These are phyloP conservation scores for Stictonetta naevosa DNA, from an alignment of 2,113 vertebrate species.

Conservation along the genomic window DNA sequence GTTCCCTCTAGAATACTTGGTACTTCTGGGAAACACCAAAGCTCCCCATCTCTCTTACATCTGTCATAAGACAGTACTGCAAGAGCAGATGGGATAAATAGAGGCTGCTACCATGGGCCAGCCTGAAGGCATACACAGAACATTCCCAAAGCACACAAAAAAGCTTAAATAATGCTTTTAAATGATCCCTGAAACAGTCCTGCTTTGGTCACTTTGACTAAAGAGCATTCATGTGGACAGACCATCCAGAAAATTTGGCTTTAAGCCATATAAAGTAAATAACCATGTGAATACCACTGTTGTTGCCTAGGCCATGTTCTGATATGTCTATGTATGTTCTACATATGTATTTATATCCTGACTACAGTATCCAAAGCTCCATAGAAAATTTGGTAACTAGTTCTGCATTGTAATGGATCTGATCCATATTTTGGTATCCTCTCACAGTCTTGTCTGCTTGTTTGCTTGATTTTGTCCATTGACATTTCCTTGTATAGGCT, in stretches of 20 bases:
- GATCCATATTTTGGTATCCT: background rate
- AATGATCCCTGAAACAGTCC: rapidly evolving
- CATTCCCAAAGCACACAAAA: background rate
- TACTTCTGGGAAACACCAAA: background rate
- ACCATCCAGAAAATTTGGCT: background rate
- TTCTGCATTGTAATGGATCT: background rate
- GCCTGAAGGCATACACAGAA: background rate
- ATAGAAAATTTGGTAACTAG: background rate
- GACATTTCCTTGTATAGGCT: background rate
- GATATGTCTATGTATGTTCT: background rate
- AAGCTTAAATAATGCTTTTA: background rate
- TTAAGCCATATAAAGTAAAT: background rate
- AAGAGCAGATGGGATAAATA: background rate
- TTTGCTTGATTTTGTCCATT: background rate
- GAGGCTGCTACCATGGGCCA: background rate
- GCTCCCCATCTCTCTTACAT: background rate
- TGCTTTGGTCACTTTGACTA: background rate
- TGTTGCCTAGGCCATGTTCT: background rate
- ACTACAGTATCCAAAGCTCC: background rate
- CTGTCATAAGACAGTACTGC: too few relatives aligned
- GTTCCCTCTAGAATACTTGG: background rate
- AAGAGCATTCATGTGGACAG: background rate
- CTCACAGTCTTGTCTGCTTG: background rate
- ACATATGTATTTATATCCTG: background rate
- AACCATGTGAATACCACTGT: background rate